phyloP scores from a whole-genome alignment of 2,888 invertebrate genomes.

The Hypselothyrea guttata region DNA sequence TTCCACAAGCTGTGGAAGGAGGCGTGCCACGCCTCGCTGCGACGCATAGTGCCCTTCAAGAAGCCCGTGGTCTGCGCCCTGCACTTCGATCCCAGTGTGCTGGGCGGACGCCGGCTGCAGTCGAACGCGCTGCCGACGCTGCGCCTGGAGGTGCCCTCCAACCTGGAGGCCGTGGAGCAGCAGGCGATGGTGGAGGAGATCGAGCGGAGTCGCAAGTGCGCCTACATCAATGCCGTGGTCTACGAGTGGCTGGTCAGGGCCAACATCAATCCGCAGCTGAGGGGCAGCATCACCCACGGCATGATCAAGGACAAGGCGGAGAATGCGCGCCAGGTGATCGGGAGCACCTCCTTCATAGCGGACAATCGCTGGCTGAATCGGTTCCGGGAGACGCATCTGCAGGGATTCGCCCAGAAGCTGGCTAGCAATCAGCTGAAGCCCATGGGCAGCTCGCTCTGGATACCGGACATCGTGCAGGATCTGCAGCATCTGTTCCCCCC shows the following conservation, averaged over 20 bases:
- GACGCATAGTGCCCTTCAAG: slow-evolving; percentile 79
- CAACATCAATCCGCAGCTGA: slow-evolving; percentile 77
- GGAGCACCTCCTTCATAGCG: slow-evolving; percentile 73
- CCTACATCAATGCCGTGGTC: slow-evolving; percentile 80
- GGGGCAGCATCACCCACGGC: slow-evolving; percentile 79
- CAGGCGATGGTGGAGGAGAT: slow-evolving; percentile 79
- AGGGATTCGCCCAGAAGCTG: slow-evolving; percentile 78
- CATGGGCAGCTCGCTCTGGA: slow-evolving; percentile 77
- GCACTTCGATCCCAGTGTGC: slow-evolving; percentile 78
- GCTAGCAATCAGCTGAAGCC: slow-evolving; percentile 77
- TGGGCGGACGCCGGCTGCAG: slow-evolving; percentile 77
- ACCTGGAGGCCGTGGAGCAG: slow-evolving; percentile 76
- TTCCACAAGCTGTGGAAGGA: slow-evolving; percentile 80
- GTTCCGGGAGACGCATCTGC: slow-evolving; percentile 78
- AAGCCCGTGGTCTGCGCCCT: slow-evolving; percentile 80
- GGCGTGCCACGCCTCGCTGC: slow-evolving; percentile 80
- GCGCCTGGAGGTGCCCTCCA: slow-evolving; percentile 76
- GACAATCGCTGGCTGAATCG: slow-evolving; percentile 81
- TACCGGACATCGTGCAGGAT: slow-evolving; percentile 79
- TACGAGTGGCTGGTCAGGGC: slow-evolving; percentile 80
- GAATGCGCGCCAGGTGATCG: slow-evolving; percentile 76
- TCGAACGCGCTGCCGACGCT: slow-evolving; percentile 77
- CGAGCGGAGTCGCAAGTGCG: slow-evolving; percentile 79
- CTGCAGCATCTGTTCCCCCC: slow-evolving; percentile 76
- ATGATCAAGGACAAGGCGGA: slow-evolving; percentile 80